Conservation (phyloP, 2,797 vertebrate species). For the Urocyon cinereoargenteus region DNA sequence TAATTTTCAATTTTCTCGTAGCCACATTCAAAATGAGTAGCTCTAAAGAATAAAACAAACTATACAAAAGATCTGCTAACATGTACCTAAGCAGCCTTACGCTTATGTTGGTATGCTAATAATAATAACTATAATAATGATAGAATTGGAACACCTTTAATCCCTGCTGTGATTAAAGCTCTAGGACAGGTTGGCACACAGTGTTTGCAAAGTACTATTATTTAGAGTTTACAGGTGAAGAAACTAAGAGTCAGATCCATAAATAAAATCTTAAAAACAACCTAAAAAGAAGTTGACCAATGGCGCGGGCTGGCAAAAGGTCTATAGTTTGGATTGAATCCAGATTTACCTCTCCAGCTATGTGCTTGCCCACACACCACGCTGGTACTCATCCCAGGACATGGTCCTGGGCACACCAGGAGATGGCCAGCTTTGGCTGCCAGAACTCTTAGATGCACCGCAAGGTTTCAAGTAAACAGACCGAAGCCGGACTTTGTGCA, state of each 20-base stretch:
- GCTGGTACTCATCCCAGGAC: background rate
- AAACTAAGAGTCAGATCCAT: background rate
- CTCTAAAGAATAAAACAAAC: background rate
- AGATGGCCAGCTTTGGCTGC: background rate
- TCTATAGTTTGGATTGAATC: background rate
- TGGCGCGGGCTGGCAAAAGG: background rate
- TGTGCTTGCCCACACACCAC: background rate
- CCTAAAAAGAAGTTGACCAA: background rate
- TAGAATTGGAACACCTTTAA: background rate
- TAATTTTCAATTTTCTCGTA: background rate
- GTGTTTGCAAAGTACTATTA: background rate
- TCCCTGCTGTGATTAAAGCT: background rate
- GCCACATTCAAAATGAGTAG: background rate
- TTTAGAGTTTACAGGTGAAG: background rate
- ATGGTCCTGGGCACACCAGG: background rate
- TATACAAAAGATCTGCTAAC: background rate
- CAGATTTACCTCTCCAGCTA: background rate
- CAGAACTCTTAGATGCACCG: no score
- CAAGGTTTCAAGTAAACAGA: background rate
- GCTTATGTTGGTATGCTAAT: background rate
- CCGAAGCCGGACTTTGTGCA: fast-evolving
- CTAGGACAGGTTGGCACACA: background rate
- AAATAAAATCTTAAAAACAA: background rate
- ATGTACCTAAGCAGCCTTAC: background rate
- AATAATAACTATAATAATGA: background rate